Percentiles rank a stretch among this genome's conserved stretches.
These are phyloP conservation scores for Gymnocypris eckloni DNA, from an alignment of 2,797 vertebrate genomes.

Conservation along the genomic window DNA sequence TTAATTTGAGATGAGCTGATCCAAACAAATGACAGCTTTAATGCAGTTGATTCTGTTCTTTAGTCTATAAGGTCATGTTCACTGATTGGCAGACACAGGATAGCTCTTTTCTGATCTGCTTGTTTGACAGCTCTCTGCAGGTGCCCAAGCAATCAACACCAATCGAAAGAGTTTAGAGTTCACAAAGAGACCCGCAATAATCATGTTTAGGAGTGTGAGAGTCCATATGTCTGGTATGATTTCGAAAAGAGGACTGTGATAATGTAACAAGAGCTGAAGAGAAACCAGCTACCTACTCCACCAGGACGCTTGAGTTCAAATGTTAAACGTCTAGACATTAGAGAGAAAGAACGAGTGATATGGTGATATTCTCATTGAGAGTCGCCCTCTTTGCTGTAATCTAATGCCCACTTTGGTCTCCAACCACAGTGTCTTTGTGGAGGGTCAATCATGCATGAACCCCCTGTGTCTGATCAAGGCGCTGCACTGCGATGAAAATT, in stretches of 20 bases:
- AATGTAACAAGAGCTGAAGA: constrained; percentile 29
- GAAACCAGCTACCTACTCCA: constrained; percentile 28
- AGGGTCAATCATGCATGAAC: constrained; percentile 19
- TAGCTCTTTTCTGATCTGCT: constrained; percentile 43
- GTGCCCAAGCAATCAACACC: constrained; percentile 31
- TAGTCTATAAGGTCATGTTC: constrained; percentile 5
- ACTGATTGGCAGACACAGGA: constrained; percentile 44
- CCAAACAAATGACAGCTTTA: neutral
- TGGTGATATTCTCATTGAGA: neutral
- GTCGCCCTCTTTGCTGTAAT: neutral
- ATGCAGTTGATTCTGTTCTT: neutral
- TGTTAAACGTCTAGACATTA: neutral
- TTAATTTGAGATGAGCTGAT: too few species aligned
- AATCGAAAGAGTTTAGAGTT: constrained; percentile 24
- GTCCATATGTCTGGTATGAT: constrained; percentile 10
- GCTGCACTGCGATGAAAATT: constrained; percentile 1
- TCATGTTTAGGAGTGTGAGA: constrained; percentile 12
- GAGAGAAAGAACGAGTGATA: neutral
- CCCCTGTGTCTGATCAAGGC: neutral
- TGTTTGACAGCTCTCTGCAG: constrained; percentile 49
- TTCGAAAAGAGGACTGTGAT: constrained; percentile 8
- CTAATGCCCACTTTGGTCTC: neutral
- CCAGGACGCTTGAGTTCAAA: constrained; percentile 25
- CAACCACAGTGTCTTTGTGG: neutral
- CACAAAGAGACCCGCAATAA: neutral